phyloP scores from a whole-genome alignment of 2,888 invertebrate species.

The Parnassius orleans region DNA sequence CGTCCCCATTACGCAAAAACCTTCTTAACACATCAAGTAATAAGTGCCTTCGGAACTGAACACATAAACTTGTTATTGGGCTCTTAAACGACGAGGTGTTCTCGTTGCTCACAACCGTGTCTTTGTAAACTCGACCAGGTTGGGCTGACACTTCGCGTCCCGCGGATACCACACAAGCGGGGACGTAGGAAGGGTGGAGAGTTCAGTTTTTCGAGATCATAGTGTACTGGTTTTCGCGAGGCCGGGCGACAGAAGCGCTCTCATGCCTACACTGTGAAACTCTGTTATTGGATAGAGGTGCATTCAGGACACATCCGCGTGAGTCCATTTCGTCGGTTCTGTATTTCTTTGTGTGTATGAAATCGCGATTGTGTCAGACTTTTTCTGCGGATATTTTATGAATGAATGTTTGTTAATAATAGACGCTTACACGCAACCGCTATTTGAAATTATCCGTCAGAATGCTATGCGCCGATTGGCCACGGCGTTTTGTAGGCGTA shows the following conservation, averaged over 20 bases:
- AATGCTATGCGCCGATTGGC: constrained; percentile 13
- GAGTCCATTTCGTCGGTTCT: constrained; percentile 58
- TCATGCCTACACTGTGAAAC: constrained; percentile 70
- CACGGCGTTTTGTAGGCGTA: constrained; percentile 8
- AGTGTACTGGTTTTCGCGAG: constrained; percentile 57
- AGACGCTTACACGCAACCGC: constrained; percentile 8
- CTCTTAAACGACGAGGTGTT: constrained; percentile 73
- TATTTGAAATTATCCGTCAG: constrained; percentile 4
- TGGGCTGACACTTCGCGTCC: constrained; percentile 52
- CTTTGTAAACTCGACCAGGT: constrained; percentile 68
- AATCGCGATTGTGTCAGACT: constrained; percentile 63
- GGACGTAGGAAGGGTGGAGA: constrained; percentile 39
- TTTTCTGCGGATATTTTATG: constrained; percentile 31
- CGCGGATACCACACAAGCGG: constrained; percentile 37
- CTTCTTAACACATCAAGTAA: constrained; percentile 43
- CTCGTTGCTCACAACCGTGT: constrained; percentile 69
- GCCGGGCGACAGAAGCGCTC: constrained; percentile 71
- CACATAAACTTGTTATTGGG: constrained; percentile 53
- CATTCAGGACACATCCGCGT: constrained; percentile 50
- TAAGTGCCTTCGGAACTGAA: constrained; percentile 50
- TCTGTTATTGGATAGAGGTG: constrained; percentile 73
- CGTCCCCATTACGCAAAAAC: constrained; percentile 45
- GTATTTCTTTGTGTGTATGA: constrained; percentile 74
- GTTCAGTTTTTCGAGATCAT: constrained; percentile 41
- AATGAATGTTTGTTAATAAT: constrained; percentile 28